Evolutionary conservation across 2,797 vertebrate species (phyloP), one percentile per base, ranked within the genome.

Genomic region (Todus mexicanus): DNA sequence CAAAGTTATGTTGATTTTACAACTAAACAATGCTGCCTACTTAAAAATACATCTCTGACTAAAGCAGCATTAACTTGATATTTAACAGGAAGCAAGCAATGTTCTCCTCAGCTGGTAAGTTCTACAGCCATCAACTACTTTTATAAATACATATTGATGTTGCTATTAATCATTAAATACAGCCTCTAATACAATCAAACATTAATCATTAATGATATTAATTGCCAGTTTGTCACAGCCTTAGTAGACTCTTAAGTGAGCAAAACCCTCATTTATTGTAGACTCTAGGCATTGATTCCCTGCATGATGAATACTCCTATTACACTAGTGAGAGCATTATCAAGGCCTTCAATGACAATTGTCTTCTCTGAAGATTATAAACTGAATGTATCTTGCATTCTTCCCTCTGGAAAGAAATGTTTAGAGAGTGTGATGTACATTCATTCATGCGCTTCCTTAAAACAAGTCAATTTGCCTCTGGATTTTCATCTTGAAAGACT

Each of bases 191-290:
- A 87, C 50, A 85, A 91, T 65, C 68, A 89, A 90, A 75, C 63
- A 89, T 84, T 84, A 93, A 78, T 87, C 59, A 91, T 54, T 78
- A 86, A 84, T 63, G 71, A 78, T 81, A 93, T 75, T 94, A 93
- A 94, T 84, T 78, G 82, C 74, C 75, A 64, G 15, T 75, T 89
- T 87, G 63, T 81, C 81, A 84, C 68, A 81, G 63, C 15, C 54
- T 78, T 42, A 61, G 45, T 20, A 81, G 66, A 65, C 63, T 40
- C 73, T 78, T 20, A 60, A 89, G 63, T 65, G 50, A 87, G 33
- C 59, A 91, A 78, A 90, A 87, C 59, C 37, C 54, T 84, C 50
- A 69, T 78, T 91, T 87, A 84, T 48, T 72, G 65, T 56, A 57
- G 60, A 33, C 80, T 81, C 43, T 9, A 73, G 60, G 48, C 84